Base-by-base conservation (phyloP, 2,888 invertebrate species). In the Isoperla grammatica region DNA sequence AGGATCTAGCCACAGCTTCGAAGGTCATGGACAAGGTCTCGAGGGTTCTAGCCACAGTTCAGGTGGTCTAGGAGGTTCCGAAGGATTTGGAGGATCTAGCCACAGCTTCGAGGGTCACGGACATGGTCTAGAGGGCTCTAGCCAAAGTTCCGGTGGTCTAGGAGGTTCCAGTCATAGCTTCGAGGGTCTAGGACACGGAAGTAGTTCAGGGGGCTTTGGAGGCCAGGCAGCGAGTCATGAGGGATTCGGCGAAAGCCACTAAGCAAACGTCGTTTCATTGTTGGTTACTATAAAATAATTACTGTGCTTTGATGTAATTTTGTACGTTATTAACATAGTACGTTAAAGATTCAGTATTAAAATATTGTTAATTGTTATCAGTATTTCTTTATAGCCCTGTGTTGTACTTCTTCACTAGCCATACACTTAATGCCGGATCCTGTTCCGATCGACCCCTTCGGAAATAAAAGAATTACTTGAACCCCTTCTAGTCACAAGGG, bases 171-270 rank as follows among this genome's bases (percentile, higher is more conserved):
- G 29, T 8, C 29, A 29, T 35, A 17, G 46, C 19, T 20, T 46
- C 5, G 57, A 50, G 17, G 45, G 53, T 5, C n/a, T n/a, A n/a
- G n/a, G n/a, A n/a, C 54, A 61, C 13, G 61, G 39, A 4, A 37
- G 53, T 19, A 29, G 23, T 5, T 29, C 23, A 15, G 45, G 45
- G n/a, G 45, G 45, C 9, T 22, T 46, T 20, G 46, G 46, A 9
- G 46, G 43, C 15, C 43, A 43, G 6, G 43, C 15, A 20, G 35
- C n/a, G n/a, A n/a, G 39, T 39, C 37, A 37, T 11, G 53, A 15
- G 20, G 17, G 39, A 37, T 39, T 39, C 15, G 53, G 53, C 2
- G 53, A 37, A 17, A n/a, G 29, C 2, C 29, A 50, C 15, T 50
- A 50, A 23, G 15, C n/a, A 29, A 11, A 19, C 22, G 2, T n/a